phyloP scores from a whole-genome alignment of 2,113 vertebrate genomes.

The Bolborhynchus lineola region DNA sequence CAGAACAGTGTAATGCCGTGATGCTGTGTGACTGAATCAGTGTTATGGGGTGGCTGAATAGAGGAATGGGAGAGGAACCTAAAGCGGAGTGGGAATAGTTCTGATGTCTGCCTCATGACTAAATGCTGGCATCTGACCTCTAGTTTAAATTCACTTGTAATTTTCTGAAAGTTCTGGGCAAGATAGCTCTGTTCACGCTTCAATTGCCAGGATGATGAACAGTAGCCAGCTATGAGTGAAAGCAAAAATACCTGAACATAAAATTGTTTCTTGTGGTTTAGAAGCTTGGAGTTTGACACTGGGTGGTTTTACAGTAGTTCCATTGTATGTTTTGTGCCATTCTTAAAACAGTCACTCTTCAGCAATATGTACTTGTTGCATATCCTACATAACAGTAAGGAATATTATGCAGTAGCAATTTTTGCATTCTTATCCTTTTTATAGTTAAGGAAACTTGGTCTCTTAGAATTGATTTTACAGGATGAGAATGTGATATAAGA shows the following conservation, averaged over 20 bases:
- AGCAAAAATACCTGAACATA: background rate
- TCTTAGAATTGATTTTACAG: background rate
- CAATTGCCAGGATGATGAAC: background rate
- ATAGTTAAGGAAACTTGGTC: background rate
- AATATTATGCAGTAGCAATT: background rate
- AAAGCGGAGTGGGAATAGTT: background rate
- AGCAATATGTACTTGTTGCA: background rate
- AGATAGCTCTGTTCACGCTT: background rate
- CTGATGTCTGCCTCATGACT: fast-evolving
- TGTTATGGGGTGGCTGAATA: background rate
- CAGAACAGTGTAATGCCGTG: fast-evolving
- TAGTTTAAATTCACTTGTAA: background rate
- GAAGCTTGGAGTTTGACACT: background rate
- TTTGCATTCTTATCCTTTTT: background rate
- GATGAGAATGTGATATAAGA: background rate
- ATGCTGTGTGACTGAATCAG: background rate
- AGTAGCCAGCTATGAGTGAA: background rate
- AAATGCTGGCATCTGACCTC: background rate
- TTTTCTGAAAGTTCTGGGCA: background rate
- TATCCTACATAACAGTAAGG: fast-evolving
- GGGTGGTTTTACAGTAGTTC: background rate
- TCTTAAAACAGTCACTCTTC: background rate
- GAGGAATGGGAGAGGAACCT: background rate
- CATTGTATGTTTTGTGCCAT: background rate
- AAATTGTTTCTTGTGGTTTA: background rate